Evolutionary conservation across 2,113 vertebrate species (phyloP), one percentile per base, ranked within the genome.

Genomic region (Pogona vitticeps): DNA sequence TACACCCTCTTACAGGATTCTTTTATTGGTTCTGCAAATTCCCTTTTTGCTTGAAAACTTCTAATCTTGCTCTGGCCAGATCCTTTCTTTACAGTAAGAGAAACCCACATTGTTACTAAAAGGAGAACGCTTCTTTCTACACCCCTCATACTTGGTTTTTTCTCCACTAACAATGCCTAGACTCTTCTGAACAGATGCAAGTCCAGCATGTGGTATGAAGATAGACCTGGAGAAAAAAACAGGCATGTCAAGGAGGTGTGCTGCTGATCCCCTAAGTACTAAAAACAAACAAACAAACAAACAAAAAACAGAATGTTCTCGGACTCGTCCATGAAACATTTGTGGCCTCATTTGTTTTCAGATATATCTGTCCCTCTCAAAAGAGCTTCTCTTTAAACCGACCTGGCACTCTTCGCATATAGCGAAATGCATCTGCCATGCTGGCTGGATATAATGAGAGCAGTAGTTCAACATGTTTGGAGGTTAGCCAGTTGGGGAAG

Each of bases 31-130:
- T 88, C 88, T 33, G 38, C 33, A 83, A 33, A 56, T 1, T 20
- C 17, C 18, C n/a, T 56, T 90, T 89, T 88, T 68, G 40, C 67
- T 75, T 68, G 7, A 77, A 86, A 40, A 67, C 10, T 70, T 91
- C 79, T 88, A 82, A 87, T n/a, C 0, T 9, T 91, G 90, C 87
- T 75, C 33, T 90, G 4, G 76, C 83, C 80, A 38, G 12, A 63
- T 46, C 9, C 87, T 65, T 59, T 78, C 89, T 91, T 82, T 86
- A 84, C 90, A 91, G 72, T 88, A 83, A 72, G 72, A 79, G 90
- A 71, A 83, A 67, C 10, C 4, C 73, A 73, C 0, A 1, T 28
- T 85, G 36, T 79, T 86, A 33, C 38, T 31, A 79, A 38, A 73
- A 26, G 28, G 26, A 33, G 33, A 33, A 61, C 5, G 33, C 23